phyloP scores from a whole-genome alignment of 2,113 vertebrate species.

The Nibea coibor region DNA sequence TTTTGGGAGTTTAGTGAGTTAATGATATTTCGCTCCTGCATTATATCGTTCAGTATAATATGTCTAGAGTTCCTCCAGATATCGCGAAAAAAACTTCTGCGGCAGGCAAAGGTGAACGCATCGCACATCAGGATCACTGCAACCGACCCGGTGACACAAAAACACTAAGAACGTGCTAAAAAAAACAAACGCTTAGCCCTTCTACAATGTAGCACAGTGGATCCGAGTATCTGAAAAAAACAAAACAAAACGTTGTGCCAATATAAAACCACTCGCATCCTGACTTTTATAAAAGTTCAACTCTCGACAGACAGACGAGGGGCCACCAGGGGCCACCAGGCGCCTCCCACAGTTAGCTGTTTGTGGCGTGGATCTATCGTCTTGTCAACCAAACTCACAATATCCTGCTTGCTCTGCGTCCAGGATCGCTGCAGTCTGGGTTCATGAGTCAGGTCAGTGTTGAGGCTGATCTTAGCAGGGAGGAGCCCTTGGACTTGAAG shows the following conservation, averaged over 20 bases:
- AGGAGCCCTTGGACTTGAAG: not conserved
- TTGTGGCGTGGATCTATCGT: not conserved
- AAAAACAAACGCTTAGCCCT: not conserved
- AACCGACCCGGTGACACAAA: not conserved
- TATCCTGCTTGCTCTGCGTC: conserved; percentile 6
- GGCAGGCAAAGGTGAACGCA: not conserved
- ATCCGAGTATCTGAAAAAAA: not conserved
- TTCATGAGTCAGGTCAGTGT: conserved; percentile 23
- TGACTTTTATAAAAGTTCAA: not conserved
- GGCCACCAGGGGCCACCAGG: conserved; percentile 7
- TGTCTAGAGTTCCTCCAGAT: too few species aligned
- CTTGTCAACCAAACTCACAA: conserved; percentile 10
- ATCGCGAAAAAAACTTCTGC: not conserved
- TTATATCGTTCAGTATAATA: too few species aligned
- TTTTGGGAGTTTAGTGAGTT: too few species aligned
- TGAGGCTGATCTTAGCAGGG: not conserved
- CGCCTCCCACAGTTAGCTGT: conserved; percentile 3
- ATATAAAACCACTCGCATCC: not conserved
- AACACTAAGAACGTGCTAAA: not conserved
- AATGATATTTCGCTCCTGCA: too few species aligned
- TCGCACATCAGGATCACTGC: not conserved
- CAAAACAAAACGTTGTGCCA: not conserved
- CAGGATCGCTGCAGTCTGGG: not conserved
- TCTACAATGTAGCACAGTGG: not conserved
- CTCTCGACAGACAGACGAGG: not conserved